Evolutionary conservation across 2,888 invertebrate species (phyloP).

Genomic region (Diaphora mendica): DNA sequence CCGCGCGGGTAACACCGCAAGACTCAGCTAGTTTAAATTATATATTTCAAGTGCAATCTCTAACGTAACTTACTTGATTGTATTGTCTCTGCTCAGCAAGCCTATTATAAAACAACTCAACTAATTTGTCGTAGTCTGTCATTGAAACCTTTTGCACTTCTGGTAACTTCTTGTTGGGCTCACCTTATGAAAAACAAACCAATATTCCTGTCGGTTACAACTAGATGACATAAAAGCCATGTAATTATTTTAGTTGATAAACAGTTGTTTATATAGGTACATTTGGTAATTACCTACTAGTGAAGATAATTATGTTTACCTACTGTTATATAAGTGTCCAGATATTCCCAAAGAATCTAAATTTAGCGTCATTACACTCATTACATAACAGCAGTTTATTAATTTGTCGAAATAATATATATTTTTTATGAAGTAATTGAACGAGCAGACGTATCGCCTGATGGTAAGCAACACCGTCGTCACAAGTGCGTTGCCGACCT

Average conservation of each 20-base stretch:
- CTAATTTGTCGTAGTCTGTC: constrained; percentile 85
- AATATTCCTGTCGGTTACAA: not conserved
- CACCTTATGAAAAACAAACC: constrained; percentile 12
- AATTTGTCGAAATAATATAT: not conserved
- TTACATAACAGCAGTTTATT: not conserved
- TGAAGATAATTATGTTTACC: not conserved
- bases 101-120: constrained; percentile 83
- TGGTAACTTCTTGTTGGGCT: constrained; percentile 21
- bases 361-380: not conserved
- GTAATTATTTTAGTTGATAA: not conserved
- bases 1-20: no score
- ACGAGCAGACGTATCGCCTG: no score
- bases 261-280: not conserved
- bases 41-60: not conserved
- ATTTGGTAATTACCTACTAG: not conserved
- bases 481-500: no score
- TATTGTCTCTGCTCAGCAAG: constrained; percentile 81
- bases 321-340: not conserved
- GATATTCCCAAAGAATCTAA: not conserved
- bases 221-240: not conserved
- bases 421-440: no score
- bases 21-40: no score
- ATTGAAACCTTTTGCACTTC: constrained; percentile 55
- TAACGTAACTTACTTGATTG: constrained; percentile 68
- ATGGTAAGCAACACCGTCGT: no score